phyloP scores from a whole-genome alignment of 2,113 vertebrate genomes.

The Atractosteus spatula region DNA sequence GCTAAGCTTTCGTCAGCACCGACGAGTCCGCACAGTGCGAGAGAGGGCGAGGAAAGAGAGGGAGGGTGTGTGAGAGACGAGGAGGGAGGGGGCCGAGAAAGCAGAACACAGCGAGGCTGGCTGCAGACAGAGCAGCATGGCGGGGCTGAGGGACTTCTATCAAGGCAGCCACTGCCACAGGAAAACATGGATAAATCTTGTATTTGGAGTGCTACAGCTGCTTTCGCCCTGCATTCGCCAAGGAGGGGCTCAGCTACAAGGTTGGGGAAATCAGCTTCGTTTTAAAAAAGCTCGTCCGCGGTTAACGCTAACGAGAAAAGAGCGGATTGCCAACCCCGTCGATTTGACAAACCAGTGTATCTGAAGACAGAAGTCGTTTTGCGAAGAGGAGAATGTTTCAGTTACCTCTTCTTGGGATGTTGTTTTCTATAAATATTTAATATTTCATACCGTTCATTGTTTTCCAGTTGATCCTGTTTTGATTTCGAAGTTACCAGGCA shows the following conservation, averaged over 20 bases:
- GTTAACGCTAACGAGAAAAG: not conserved
- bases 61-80: conserved; percentile 21
- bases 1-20: conserved; percentile 25
- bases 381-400: not conserved
- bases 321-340: not conserved
- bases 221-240: conserved; percentile 75
- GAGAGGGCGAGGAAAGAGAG: conserved; percentile 36
- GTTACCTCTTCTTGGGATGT: too few species aligned
- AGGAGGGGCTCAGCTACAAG: conserved; percentile 83
- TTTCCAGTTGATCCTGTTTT: not conserved
- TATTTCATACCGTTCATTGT: too few species aligned
- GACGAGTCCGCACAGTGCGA: not conserved
- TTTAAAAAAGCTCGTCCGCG: not conserved
- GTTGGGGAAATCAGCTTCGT: conserved; percentile 50
- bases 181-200: conserved; percentile 81
- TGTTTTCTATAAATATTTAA: too few species aligned
- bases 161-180: conserved; percentile 75
- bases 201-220: conserved; percentile 80
- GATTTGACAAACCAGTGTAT: not conserved
- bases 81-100: conserved; percentile 32
- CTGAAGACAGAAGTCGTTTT: conserved; percentile 4
- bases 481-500: conserved; percentile 9
- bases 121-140: conserved; percentile 76
- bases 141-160: conserved; percentile 79
- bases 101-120: conserved; percentile 34